Evolutionary conservation across 2,113 vertebrate genomes (phyloP), one percentile per base, ranked within the genome.

Genomic region (Ascaphus truei): DNA sequence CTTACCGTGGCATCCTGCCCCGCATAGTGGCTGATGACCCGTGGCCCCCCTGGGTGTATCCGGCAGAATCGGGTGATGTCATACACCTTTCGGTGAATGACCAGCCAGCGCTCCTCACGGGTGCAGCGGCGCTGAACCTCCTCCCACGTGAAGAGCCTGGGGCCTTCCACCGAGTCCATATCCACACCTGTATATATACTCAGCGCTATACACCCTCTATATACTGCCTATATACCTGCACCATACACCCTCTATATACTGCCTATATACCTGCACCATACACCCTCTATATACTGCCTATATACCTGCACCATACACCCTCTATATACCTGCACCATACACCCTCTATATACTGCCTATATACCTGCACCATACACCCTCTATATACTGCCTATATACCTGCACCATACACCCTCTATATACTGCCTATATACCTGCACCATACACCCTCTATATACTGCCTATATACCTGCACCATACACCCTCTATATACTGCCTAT

Each of bases 1-100:
- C n/a, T n/a, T n/a, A 88, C 86, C 80, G 86, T 86, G 56, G 81
- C 84, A 11, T 88, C 84, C 63, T 86, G 79, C 53, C 86, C 83
- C 2, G 86, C 81, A 18, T 86, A 78, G 80, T 80, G 77, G 61
- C 68, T 68, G 76, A 88, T 78, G 63, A 86, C 52, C 1, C 80
- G 76, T 4, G 77, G 5, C 2, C 86, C 85, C 0, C 83, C 86
- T 9, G 83, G 84, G 61, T 85, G 81, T 1, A 73, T 55, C 22
- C 72, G 61, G 57, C 12, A 68, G 74, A 84, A 86, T 20, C 0
- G 56, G 45, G 77, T 83, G 77, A 88, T 82, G 76, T 88, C 79
- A 52, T 88, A 85, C 50, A 84, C 83, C 55, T 80, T 82, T 64
- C 83, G 80, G 41, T 83, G 15, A 31, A 87, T 81, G 72, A 85